Evolutionary conservation across 2,888 invertebrate genomes (phyloP), one percentile per base, ranked within the genome.

Genomic region (Auanema freiburgensis): DNA sequence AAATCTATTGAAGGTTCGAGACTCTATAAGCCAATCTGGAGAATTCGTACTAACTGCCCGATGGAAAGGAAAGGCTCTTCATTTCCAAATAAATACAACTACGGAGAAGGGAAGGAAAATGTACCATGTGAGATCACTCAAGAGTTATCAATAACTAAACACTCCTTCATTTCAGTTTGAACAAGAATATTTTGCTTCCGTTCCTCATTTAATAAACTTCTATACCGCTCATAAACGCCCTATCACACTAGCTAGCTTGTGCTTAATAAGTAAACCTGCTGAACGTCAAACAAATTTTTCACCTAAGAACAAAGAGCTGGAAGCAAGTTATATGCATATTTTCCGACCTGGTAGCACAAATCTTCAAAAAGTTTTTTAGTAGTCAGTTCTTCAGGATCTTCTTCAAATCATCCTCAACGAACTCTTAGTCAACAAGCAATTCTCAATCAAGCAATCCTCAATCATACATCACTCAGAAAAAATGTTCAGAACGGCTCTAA

Each of bases 51-150:
- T 68, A 56, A 68, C 68, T n/a, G 54, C 57, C 18, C 51, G 61
- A 44, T 68, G 65, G 65, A 68, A 68, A 52, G 49, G 53, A 10
- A 68, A 63, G 43, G 62, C 65, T 14, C 65, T 68, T 24, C 68
- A 68, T 52, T 68, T 68, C 52, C 68, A 68, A 50, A 54, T 68
- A 24, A 68, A 68, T 41, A n/a, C 60, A 12, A 56, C 61, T 6
- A 40, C 53, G 5, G 68, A 65, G 23, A 68, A 56, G 12, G 63
- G 65, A 11, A 50, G 53, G n/a, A 59, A 55, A 40, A 57, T 64
- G 12, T 68, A 57, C 33, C 61, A 59, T 58, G 68, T 68, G 5
- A 57, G 65, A 54, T 41, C 6, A 18, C 11, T 16, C 18, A n/a
- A 11, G 4, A 2, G 6, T 25, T n/a, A 33, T 33, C n/a, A 5